Percentiles rank a stretch among this genome's conserved stretches.
Evolutionary conservation across 2,113 vertebrate genomes (phyloP).

Genomic region (Stigmatopora nigra): DNA sequence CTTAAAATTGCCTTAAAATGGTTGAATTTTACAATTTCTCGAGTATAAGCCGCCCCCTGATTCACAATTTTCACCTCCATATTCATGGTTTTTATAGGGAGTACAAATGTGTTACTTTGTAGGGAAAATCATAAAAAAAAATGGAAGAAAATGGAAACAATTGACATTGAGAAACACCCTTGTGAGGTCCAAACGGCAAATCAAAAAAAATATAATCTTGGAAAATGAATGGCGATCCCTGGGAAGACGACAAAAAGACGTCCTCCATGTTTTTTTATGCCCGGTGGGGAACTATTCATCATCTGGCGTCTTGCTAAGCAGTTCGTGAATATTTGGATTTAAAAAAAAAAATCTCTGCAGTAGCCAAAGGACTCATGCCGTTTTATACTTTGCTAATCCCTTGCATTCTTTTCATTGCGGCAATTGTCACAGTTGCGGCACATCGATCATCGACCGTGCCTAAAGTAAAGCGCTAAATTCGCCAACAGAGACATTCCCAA

Average conservation of each 20-base stretch:
- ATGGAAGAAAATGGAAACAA: too few relatives aligned
- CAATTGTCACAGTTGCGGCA: conserved; percentile 27
- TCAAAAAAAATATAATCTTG: background rate
- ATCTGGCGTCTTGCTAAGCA: background rate
- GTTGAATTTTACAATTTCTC: too few relatives aligned
- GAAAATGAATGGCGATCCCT: background rate
- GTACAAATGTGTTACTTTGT: too few relatives aligned
- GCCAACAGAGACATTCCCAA: conserved; percentile 27
- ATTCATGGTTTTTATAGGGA: too few relatives aligned
- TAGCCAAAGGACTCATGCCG: conserved; percentile 15
- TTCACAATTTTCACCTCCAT: too few relatives aligned
- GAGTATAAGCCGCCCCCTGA: too few relatives aligned
- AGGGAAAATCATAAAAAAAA: too few relatives aligned
- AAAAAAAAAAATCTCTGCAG: conserved; percentile 10
- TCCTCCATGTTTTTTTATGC: conserved; percentile 4
- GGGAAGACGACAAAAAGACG: background rate
- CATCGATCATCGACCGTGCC: conserved; percentile 24
- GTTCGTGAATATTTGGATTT: background rate
- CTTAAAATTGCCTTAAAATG: too few relatives aligned
- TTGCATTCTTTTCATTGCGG: conserved; percentile 26
- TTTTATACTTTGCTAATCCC: conserved; percentile 28
- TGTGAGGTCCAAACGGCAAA: background rate
- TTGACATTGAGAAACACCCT: background rate
- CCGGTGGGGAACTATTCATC: conserved; percentile 4
- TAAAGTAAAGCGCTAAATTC: conserved; percentile 30